Conservation (phyloP, 2,113 vertebrate genomes). For the Rhabdornis inornatus region DNA sequence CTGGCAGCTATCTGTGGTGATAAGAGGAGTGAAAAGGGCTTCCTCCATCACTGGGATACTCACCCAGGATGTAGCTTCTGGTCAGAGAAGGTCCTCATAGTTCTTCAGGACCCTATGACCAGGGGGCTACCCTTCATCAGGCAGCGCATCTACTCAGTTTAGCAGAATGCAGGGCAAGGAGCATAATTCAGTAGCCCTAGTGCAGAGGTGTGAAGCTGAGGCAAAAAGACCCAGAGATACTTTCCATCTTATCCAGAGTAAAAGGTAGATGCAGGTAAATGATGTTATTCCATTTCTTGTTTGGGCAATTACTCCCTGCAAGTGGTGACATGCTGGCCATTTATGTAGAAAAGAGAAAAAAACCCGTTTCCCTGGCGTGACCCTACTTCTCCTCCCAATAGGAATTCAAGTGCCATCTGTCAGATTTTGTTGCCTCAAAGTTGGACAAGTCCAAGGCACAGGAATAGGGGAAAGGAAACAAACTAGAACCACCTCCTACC, state of each 20-base stretch:
- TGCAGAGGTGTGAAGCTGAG: neutral
- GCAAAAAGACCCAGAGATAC: neutral
- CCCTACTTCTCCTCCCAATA: neutral
- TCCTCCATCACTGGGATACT: neutral
- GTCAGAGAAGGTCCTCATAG: neutral
- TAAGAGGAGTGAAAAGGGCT: neutral
- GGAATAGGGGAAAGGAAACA: neutral
- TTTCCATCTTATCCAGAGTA: neutral
- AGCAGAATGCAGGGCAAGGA: neutral
- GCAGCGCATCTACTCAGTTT: neutral
- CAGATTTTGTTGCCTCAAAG: neutral
- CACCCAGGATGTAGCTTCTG: neutral
- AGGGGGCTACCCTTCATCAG: neutral
- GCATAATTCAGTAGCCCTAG: neutral
- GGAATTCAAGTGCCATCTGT: neutral
- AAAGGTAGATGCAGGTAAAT: neutral
- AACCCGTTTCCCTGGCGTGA: rapidly evolving
- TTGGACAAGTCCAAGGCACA: neutral
- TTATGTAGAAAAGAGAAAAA: neutral
- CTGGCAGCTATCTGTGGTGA: neutral
- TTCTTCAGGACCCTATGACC: neutral
- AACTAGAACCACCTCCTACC: neutral
- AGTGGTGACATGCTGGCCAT: neutral
- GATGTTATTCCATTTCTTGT: neutral
- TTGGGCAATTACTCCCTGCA: neutral